Evolutionary conservation across 2,797 vertebrate genomes (phyloP), one percentile per base, ranked within the genome.

Genomic region (Neoniphon sammara): DNA sequence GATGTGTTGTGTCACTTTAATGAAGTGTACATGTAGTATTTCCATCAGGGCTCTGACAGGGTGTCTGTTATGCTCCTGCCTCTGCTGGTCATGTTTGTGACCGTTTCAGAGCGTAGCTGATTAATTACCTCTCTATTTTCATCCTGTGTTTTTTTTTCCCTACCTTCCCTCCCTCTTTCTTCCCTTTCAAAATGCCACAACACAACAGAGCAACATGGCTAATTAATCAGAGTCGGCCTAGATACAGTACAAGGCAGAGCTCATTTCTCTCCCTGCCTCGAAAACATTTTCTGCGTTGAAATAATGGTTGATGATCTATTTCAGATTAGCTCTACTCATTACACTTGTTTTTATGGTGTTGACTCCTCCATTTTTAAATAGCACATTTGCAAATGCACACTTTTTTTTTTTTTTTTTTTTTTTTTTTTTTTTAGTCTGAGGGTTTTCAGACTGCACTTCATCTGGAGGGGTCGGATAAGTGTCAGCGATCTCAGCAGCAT

Each of bases 201-300:
- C 85, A 88, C 87, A 90, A 87, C 83, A 85, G 77, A 73, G 81
- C 91, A 91, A 90, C 89, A 85, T 25, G 81, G 90, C 91, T 93
- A 94, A 95, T 95, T 94, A 94, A 95, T 94, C 94, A 91, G 81
- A 76, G 77, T 78, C 89, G 90, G 89, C 93, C 92, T 81, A 92
- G 89, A 93, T 93, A 87, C 85, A 81, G 84, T 80, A 82, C 81
- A 80, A 77, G 63, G 76, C 69, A 21, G 70, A 59, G 81, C 84
- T 77, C 66, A 50, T 86, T 87, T 75, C 86, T 88, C 86, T 71
- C 62, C 52, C 72, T 42, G 73, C 55, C 87, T 73, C 52, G 17
- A 70, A 78, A 87, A 85, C 75, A 77, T 74, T 77, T 78, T 64
- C 75, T 42, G 1, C 14, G 8, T 23, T 6, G 9, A 81, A 80